Conservation (phyloP, 2,797 vertebrate genomes). For the Eremophila alpestris region DNA sequence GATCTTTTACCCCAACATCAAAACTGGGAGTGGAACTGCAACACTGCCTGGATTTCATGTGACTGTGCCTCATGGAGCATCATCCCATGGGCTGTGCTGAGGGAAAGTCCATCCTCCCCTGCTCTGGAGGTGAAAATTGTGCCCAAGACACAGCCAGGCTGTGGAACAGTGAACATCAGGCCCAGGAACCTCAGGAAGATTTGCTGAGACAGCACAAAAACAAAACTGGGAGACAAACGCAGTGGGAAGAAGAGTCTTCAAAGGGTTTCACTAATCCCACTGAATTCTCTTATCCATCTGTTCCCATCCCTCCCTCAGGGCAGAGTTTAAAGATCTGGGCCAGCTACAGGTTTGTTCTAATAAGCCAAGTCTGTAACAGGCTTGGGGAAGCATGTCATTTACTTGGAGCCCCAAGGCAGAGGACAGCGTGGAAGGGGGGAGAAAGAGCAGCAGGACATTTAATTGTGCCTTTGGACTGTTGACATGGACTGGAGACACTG, state of each 20-base stretch:
- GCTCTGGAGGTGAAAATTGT: neutral
- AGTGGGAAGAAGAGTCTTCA: constrained; percentile 20
- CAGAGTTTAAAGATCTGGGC: constrained; percentile 29
- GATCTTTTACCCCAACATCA: neutral
- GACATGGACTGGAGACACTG: neutral
- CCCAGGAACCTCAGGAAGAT: neutral
- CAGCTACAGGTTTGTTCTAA: constrained; percentile 48
- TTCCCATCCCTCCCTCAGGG: constrained; percentile 42
- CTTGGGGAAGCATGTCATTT: constrained; percentile 32
- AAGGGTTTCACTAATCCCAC: constrained; percentile 43
- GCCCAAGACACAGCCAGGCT: neutral
- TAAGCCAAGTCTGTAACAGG: constrained; percentile 27
- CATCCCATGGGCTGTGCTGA: neutral
- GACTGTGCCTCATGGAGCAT: fast-evolving
- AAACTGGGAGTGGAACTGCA: neutral
- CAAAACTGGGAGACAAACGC: neutral
- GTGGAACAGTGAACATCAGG: neutral
- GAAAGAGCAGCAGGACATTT: neutral
- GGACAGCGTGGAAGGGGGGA: neutral
- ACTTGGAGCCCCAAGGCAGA: neutral
- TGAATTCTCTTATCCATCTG: constrained; percentile 55
- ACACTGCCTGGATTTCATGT: neutral
- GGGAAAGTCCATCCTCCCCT: neutral
- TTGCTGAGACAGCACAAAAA: constrained; percentile 21
- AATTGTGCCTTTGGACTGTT: neutral